These are phyloP conservation scores for Erpornis zantholeuca DNA, from an alignment of 2,113 vertebrate species.

Conservation along the genomic window DNA sequence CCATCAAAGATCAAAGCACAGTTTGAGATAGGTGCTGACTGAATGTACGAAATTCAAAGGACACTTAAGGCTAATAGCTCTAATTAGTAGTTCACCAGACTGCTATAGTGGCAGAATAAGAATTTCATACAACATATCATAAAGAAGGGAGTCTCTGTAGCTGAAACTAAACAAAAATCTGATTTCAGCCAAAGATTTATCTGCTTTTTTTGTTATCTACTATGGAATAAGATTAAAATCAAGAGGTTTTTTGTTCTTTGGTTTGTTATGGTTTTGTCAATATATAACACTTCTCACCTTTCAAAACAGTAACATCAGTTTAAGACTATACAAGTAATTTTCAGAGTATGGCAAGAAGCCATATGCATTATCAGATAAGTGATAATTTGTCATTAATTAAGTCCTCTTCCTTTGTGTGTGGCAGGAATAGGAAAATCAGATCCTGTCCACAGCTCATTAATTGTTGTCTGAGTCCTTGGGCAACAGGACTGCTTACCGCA, in stretches of 20 bases:
- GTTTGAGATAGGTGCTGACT: not conserved
- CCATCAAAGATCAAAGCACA: constrained; percentile 25
- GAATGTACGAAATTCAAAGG: constrained; percentile 20
- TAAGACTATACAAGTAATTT: not conserved
- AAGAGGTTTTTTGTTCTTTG: not conserved
- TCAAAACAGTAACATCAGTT: not conserved
- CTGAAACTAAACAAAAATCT: not conserved
- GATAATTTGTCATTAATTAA: constrained; percentile 1
- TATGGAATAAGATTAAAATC: not conserved
- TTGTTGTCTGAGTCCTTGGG: not conserved
- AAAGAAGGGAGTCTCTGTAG: not conserved
- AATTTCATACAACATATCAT: not conserved
- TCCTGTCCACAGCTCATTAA: not conserved
- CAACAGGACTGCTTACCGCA: not conserved
- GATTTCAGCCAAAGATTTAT: not conserved
- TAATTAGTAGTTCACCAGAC: not conserved
- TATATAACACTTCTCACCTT: not conserved
- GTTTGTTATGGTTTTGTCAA: not conserved
- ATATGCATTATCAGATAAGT: not conserved
- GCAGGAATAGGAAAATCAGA: not conserved
- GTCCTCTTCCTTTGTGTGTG: not conserved
- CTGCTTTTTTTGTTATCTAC: not conserved
- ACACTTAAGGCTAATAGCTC: constrained; percentile 14
- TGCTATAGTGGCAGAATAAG: not conserved
- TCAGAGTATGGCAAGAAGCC: not conserved